Evolutionary conservation across 2,797 vertebrate genomes (phyloP).

Genomic region (Fistularia tabacaria): DNA sequence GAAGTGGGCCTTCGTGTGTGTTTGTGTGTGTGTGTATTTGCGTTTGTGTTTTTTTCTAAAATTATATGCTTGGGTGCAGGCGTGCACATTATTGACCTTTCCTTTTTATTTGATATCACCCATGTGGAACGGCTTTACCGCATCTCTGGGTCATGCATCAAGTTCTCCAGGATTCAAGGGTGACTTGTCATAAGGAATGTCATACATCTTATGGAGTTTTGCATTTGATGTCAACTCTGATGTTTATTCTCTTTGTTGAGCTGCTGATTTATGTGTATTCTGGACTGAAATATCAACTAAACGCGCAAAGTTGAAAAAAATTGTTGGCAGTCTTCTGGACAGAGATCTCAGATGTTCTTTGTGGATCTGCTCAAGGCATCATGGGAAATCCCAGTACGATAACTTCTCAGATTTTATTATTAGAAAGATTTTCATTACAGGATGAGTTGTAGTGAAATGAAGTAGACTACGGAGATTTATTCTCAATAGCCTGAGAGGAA

Average conservation of each 20-base stretch:
- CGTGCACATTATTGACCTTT: slow-evolving; percentile 43
- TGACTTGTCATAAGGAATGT: slow-evolving; percentile 29
- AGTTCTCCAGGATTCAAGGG: slow-evolving; percentile 4
- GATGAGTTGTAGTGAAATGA: no score
- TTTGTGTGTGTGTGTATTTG: no score
- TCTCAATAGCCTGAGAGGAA: no score
- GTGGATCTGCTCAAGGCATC: no score
- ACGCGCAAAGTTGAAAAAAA: not conserved
- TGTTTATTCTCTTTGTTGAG: slow-evolving; percentile 34
- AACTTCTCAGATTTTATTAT: no score
- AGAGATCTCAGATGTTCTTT: no score
- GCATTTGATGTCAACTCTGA: slow-evolving; percentile 29
- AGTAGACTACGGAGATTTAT: no score
- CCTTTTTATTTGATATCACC: slow-evolving; percentile 29
- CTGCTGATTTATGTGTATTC: slow-evolving; percentile 3
- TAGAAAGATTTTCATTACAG: no score
- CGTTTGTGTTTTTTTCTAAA: not conserved
- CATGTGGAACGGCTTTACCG: slow-evolving; percentile 43
- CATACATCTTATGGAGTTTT: slow-evolving; percentile 15
- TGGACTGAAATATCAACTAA: slow-evolving; percentile 1
- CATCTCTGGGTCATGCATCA: slow-evolving; percentile 24
- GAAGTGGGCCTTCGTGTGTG: no score
- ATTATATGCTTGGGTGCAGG: not conserved
- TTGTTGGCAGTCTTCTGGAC: not conserved
- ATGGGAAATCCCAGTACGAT: no score